Conservation (phyloP, 2,888 invertebrate species). For the Pseudeuparius sepicola region DNA sequence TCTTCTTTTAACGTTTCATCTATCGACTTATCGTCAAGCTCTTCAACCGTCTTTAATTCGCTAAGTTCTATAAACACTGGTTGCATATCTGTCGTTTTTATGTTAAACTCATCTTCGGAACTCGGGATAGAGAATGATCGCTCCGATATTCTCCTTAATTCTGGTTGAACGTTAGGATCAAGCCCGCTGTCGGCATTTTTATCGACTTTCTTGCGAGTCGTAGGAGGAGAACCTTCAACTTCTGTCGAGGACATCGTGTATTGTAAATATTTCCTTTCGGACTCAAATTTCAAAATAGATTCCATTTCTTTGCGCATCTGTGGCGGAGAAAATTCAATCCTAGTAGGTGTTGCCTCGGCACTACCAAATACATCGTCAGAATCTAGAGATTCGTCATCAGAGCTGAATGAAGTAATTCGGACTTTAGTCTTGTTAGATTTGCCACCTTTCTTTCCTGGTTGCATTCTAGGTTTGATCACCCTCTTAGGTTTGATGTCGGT, state of each 20-base stretch:
- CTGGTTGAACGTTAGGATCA: constrained; percentile 53
- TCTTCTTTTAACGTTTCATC: constrained; percentile 34
- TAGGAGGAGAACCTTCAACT: constrained; percentile 67
- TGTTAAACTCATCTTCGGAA: constrained; percentile 61
- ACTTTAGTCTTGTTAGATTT: constrained; percentile 56
- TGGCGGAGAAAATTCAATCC: constrained; percentile 64
- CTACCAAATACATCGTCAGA: constrained; percentile 70
- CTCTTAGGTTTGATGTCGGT: constrained; percentile 54
- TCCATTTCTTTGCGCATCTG: constrained; percentile 67
- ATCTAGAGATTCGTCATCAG: constrained; percentile 66
- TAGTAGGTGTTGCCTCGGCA: constrained; percentile 61
- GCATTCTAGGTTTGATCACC: constrained; percentile 50
- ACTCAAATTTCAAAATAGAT: constrained; percentile 61
- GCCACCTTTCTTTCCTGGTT: constrained; percentile 50
- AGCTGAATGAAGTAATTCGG: constrained; percentile 64
- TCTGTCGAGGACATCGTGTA: constrained; percentile 63
- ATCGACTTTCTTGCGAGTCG: constrained; percentile 59
- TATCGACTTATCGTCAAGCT: constrained; percentile 34
- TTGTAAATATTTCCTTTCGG: constrained; percentile 52
- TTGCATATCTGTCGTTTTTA: constrained; percentile 45
- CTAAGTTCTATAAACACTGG: constrained; percentile 35
- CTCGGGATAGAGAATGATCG: constrained; percentile 67
- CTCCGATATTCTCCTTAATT: constrained; percentile 60
- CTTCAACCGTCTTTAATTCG: constrained; percentile 31
- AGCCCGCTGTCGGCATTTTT: constrained; percentile 47